Conservation (phyloP, 2,113 vertebrate genomes). For the Pelmatolapia mariae region DNA sequence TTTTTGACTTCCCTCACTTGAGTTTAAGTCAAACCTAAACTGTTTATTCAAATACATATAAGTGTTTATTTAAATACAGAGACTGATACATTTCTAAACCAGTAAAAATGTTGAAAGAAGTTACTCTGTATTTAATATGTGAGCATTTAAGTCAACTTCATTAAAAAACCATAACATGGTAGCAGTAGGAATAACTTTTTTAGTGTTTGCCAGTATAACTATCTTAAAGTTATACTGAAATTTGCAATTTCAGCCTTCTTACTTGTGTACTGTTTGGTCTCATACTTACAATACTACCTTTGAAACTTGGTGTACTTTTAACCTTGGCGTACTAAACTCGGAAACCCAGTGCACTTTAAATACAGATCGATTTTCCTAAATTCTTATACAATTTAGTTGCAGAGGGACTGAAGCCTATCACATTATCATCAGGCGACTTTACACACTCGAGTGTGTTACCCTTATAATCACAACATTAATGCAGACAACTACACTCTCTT, state of each 20-base stretch:
- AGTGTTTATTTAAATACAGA: neutral
- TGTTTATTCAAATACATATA: neutral
- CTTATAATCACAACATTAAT: neutral
- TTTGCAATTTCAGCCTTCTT: neutral
- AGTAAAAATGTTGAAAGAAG: neutral
- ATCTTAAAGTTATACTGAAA: neutral
- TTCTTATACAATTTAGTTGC: neutral
- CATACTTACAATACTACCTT: neutral
- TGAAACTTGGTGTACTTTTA: neutral
- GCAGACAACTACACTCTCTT: neutral
- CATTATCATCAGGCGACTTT: neutral
- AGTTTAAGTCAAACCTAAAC: neutral
- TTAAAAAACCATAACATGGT: neutral
- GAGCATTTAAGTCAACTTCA: neutral
- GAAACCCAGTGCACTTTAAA: neutral
- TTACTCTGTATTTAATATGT: neutral
- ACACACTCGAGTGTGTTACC: neutral
- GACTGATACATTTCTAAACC: neutral
- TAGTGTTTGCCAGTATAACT: neutral
- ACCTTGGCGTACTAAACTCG: neutral
- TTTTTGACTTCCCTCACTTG: neutral
- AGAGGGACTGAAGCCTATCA: neutral
- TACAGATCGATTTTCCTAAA: neutral
- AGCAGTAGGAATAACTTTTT: neutral
- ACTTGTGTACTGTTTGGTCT: neutral